Percentiles rank a stretch among this genome's conserved stretches.
These are phyloP conservation scores for Hesperophylax magnus DNA, from an alignment of 1,140 invertebrate species.

Conservation along the genomic window DNA sequence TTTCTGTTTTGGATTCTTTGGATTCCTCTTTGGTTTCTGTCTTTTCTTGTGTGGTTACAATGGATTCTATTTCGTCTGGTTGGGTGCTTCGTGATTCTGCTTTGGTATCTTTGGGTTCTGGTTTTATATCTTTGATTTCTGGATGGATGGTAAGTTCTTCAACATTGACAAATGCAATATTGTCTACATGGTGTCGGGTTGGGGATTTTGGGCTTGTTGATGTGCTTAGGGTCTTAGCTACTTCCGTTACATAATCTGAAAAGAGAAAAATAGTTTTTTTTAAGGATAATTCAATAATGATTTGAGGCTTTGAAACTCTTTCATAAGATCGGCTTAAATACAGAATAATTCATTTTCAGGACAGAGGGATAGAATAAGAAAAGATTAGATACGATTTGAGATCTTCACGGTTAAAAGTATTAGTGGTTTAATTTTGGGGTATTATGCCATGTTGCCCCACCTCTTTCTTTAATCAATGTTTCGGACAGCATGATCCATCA, in stretches of 20 bases:
- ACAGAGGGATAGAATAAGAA: too few relatives aligned
- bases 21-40: slow-evolving; percentile 5
- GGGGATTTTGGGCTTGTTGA: slow-evolving; percentile 66
- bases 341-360: too few relatives aligned
- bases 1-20: background rate
- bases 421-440: too few relatives aligned
- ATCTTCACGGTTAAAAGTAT: too few relatives aligned
- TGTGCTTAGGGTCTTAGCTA: slow-evolving; percentile 61
- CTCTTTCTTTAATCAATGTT: too few relatives aligned
- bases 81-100: background rate
- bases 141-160: slow-evolving; percentile 65
- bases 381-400: too few relatives aligned
- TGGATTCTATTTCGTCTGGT: background rate
- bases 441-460: too few relatives aligned
- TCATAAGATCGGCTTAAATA: too few relatives aligned
- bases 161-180: slow-evolving; percentile 68
- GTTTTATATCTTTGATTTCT: slow-evolving; percentile 43
- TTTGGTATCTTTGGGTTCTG: slow-evolving; percentile 42
- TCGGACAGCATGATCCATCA: too few relatives aligned
- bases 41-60: background rate
- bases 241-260: slow-evolving; percentile 64
- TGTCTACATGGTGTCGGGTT: slow-evolving; percentile 66
- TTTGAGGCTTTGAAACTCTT: too few relatives aligned
- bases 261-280: slow-evolving; percentile 20
- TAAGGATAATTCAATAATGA: too few relatives aligned